phyloP scores from a whole-genome alignment of 2,113 vertebrate genomes.

The Meleagris gallopavo region DNA sequence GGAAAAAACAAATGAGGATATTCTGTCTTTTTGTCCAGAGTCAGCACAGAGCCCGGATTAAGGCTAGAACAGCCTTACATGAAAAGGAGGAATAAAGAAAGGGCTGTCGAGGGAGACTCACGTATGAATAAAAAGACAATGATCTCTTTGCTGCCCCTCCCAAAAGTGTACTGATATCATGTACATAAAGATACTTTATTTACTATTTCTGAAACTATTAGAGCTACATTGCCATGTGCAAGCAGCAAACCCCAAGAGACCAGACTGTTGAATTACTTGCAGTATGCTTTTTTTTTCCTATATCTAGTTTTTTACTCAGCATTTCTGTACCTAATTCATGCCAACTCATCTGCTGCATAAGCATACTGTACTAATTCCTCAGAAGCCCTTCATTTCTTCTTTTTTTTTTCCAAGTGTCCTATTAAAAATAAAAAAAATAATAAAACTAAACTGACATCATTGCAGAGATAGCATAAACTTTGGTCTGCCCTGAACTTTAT shows the following conservation, averaged over 20 bases:
- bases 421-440: background rate
- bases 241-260: background rate
- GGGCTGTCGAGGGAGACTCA: background rate
- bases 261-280: constrained; percentile 12
- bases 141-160: background rate
- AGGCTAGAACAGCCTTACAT: background rate
- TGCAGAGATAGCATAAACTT: background rate
- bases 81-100: background rate
- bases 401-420: too few species aligned
- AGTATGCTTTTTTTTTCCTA: background rate
- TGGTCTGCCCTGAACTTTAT: background rate
- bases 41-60: background rate
- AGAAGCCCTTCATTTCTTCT: background rate
- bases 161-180: background rate
- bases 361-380: background rate
- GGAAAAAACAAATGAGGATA: background rate
- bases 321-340: background rate
- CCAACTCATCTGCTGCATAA: background rate
- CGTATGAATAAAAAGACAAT: background rate
- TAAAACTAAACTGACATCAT: background rate
- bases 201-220: background rate
- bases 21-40: background rate
- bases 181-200: background rate
- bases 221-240: background rate
- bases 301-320: background rate